Evolutionary conservation across 2,888 invertebrate genomes (phyloP), one percentile per base, ranked within the genome.

Genomic region (Diloba caeruleocephala): DNA sequence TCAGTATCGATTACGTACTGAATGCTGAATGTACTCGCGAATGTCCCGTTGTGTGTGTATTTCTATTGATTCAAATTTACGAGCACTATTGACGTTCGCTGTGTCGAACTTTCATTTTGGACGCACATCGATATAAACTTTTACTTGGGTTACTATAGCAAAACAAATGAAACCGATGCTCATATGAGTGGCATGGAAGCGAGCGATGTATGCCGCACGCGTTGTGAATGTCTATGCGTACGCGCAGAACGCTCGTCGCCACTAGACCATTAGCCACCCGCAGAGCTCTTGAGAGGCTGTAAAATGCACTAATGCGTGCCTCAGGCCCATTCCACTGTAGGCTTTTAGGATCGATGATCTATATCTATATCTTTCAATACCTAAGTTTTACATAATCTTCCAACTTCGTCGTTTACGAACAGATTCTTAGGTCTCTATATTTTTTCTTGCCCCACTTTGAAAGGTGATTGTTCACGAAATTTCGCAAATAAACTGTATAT

Each of bases 201-300:
- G 53, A 29, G 12, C 46, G 52, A 76, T 74, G 78, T 78, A 72
- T 72, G 78, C 58, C 76, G 72, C 62, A 55, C 73, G 71, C 74
- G 75, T 37, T 57, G 63, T 72, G 78, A 76, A 74, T 81, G 65
- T 51, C 38, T 54, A 54, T 63, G 52, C 56, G 36, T 53, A 42
- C 26, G 49, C 53, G 54, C 53, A 36, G 42, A 26, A 31, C 48
- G 45, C 50, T 3, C 3, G 8, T 0, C 9, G 3, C 28, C 10
- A n/a, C 33, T 12, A 12, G 10, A 21, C 10, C 34, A 17, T 6
- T 25, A 13, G 13, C 25, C 42, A 45, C 25, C 38, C 5, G 37
- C 19, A 13, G 32, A 17, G 10, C 41, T 17, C 39, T 37, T 29
- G 25, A 44, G 29, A 37, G 17, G 15, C 37, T 59, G 41, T 15